These are phyloP conservation scores for Hephaestus fuliginosus DNA, from an alignment of 2,797 vertebrate species.

Conservation along the genomic window DNA sequence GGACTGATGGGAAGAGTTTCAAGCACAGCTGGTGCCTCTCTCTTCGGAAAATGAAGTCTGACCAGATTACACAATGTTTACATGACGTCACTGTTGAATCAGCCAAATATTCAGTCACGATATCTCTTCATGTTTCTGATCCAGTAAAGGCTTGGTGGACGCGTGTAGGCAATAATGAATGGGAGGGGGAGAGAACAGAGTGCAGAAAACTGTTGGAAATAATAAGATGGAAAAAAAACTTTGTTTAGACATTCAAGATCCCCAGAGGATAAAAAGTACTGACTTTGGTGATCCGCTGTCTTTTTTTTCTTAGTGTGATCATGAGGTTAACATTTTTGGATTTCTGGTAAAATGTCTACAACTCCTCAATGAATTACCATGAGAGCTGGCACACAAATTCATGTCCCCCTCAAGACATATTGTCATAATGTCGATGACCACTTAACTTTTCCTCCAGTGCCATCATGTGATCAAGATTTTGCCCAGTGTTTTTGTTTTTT, in stretches of 20 bases:
- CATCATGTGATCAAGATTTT: background rate
- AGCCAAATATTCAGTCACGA: background rate
- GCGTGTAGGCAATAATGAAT: background rate
- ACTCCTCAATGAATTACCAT: background rate
- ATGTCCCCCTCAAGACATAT: background rate
- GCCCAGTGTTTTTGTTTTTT: too few relatives aligned
- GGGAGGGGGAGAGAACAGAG: background rate
- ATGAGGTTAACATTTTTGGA: background rate
- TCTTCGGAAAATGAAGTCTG: slow-evolving; percentile 23
- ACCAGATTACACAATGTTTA: slow-evolving; percentile 30
- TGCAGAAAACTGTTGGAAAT: background rate
- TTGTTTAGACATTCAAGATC: background rate
- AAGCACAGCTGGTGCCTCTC: slow-evolving; percentile 45
- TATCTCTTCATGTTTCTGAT: slow-evolving; percentile 1
- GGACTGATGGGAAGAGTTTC: slow-evolving; percentile 10
- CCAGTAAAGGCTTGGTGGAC: slow-evolving; percentile 7
- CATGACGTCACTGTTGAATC: slow-evolving; percentile 28
- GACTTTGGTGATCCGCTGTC: background rate
- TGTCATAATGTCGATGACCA: background rate
- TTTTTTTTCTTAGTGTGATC: background rate
- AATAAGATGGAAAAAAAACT: too few relatives aligned
- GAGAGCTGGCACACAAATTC: background rate
- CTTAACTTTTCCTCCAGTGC: background rate
- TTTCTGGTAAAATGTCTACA: background rate
- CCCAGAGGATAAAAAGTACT: background rate